Conservation (phyloP, 2,888 invertebrate genomes). For the Rhamnusium bicolor region DNA sequence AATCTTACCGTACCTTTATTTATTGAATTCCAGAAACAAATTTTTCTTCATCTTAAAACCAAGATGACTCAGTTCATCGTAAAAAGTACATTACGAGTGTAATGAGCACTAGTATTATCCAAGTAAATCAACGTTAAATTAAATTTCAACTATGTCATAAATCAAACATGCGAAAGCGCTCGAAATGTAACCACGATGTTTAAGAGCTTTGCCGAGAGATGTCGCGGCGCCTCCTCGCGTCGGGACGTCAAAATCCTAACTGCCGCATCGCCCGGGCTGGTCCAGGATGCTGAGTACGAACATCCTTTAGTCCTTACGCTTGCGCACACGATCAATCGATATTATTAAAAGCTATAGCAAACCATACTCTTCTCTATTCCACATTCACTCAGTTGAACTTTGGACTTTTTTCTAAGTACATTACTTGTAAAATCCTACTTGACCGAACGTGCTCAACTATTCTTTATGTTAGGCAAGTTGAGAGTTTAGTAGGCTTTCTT, state of each 20-base stretch:
- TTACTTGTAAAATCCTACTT: constrained; percentile 36
- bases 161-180: constrained; percentile 7
- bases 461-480: constrained; percentile 28
- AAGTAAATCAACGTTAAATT: neutral
- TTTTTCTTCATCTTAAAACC: neutral
- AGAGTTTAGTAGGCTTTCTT: constrained; percentile 26
- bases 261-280: constrained; percentile 70
- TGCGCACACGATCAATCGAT: constrained; percentile 66
- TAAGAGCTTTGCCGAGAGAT: constrained; percentile 45
- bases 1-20: constrained; percentile 8
- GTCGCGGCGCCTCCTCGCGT: constrained; percentile 55
- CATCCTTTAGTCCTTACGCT: constrained; percentile 64
- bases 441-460: constrained; percentile 29
- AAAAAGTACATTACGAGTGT: neutral
- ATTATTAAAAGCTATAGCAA: constrained; percentile 60
- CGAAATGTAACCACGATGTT: constrained; percentile 39
- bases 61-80: neutral
- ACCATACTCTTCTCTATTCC: constrained; percentile 30
- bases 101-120: constrained; percentile 5
- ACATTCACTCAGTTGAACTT: constrained; percentile 39
- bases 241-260: constrained; percentile 65
- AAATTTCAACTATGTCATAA: neutral
- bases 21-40: constrained; percentile 1
- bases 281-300: constrained; percentile 69
- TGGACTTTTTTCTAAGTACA: constrained; percentile 36